Evolutionary conservation across 2,113 vertebrate species (phyloP).

Genomic region (Thymallus thymallus): DNA sequence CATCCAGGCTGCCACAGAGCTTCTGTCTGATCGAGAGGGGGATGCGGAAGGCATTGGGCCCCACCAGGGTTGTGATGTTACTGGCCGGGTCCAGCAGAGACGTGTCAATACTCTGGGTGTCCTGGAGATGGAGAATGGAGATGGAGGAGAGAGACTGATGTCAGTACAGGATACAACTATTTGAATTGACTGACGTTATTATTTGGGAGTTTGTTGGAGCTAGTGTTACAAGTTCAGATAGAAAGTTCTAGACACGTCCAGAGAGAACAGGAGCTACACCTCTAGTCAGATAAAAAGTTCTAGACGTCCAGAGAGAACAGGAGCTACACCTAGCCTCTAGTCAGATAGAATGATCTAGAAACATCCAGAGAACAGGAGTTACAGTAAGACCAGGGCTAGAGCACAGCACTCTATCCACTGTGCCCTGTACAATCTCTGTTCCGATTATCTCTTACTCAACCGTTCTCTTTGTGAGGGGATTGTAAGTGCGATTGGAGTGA

Average conservation of each 20-base stretch:
- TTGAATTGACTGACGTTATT: no score
- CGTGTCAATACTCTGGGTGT: constrained; percentile 84
- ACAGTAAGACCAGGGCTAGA: background rate
- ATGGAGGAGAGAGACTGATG: constrained; percentile 65
- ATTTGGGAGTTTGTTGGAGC: constrained; percentile 35
- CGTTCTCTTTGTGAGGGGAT: background rate
- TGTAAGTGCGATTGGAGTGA: constrained; percentile 29
- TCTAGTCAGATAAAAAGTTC: no score
- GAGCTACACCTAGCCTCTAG: no score
- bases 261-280: no score
- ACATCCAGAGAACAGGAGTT: background rate
- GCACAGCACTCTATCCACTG: background rate
- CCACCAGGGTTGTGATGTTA: constrained; percentile 87
- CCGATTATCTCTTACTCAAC: no score
- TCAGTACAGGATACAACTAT: constrained; percentile 81
- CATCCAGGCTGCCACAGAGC: constrained; percentile 94
- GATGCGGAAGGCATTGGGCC: constrained; percentile 92
- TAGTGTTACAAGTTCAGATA: no score
- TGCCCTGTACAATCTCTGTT: no score
- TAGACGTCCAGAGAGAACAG: no score
- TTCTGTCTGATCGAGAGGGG: constrained; percentile 94
- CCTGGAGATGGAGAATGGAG: constrained; percentile 82
- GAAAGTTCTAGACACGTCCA: no score
- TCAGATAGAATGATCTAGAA: no score
- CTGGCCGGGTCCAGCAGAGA: constrained; percentile 87